Percentiles rank a stretch among this genome's conserved stretches.
Evolutionary conservation across 2,888 invertebrate genomes (phyloP).

Genomic region (Sesia bembeciformis): DNA sequence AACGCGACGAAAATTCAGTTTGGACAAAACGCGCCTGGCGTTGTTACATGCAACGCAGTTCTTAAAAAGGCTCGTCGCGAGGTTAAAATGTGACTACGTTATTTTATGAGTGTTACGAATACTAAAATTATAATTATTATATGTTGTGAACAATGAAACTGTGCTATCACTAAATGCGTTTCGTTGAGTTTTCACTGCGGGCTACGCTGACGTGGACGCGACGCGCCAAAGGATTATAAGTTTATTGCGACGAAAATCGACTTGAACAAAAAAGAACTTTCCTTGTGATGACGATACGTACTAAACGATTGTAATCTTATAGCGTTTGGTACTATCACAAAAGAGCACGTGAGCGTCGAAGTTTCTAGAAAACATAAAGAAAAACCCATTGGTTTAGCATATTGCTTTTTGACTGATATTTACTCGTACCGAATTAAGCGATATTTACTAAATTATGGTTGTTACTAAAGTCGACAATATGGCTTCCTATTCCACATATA

Average conservation of each 20-base stretch:
- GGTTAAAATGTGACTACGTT: slow-evolving; percentile 60
- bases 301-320: slow-evolving; percentile 35
- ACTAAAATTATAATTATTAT: slow-evolving; percentile 23
- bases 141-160: slow-evolving; percentile 27
- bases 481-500: slow-evolving; percentile 67
- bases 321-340: slow-evolving; percentile 38
- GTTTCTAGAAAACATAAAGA: slow-evolving; percentile 52
- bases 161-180: slow-evolving; percentile 19
- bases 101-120: slow-evolving; percentile 47
- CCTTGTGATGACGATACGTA: slow-evolving; percentile 35
- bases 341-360: slow-evolving; percentile 54
- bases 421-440: slow-evolving; percentile 43
- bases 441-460: slow-evolving; percentile 65
- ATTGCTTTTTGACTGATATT: slow-evolving; percentile 43
- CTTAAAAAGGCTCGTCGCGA: slow-evolving; percentile 37
- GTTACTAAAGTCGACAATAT: slow-evolving; percentile 67
- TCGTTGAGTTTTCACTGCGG: slow-evolving; percentile 30
- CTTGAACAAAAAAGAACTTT: slow-evolving; percentile 46
- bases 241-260: slow-evolving; percentile 60
- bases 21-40: slow-evolving; percentile 42
- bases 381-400: slow-evolving; percentile 30
- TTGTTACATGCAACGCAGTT: slow-evolving; percentile 23
- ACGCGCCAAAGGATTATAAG: slow-evolving; percentile 53
- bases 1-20: slow-evolving; percentile 65
- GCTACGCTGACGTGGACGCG: slow-evolving; percentile 59